Base-by-base conservation (phyloP, 2,797 vertebrate species). In the Sparus aurata region DNA sequence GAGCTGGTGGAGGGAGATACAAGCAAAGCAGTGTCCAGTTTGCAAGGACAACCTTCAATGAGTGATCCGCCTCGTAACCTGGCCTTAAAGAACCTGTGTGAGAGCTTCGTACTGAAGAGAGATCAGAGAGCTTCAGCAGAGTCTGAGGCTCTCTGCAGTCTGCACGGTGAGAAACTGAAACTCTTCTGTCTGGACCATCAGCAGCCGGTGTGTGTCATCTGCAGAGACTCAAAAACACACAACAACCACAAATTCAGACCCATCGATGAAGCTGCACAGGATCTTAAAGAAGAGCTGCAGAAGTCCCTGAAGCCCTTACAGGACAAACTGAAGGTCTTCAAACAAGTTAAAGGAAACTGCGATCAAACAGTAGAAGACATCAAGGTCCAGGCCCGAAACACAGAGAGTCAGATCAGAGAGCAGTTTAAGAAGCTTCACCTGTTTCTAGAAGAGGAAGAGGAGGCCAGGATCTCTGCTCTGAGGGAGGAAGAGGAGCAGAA, bases 351-450 rank as follows among this genome's bases (percentile, higher is more conserved):
- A 65, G 46, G 2, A 17, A n/a, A n/a, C 5, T n/a, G 5, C 20
- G 25, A 7, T 30, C 10, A 12, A 30, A 18, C 46, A 13, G 62
- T 17, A 34, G 2, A 64, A n/a, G 62, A 34, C 12, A n/a, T 64
- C 9, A 30, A 34, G 5, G 25, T 20, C 16, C 62, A 64, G 46
- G 46, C 62, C 1, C 5, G 0, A n/a, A 13, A n/a, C 20, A 12
- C 20, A 20, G 49, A n/a, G 18, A 50, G 1, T 1, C 20, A n/a
- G 49, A 50, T 50, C 4, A 50, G n/a, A 43, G 25, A 76, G 59
- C 59, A 73, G 46, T 77, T 77, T 27, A 49, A 20, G 2, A 82
- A 58, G 52, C 34, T 73, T 55, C 16, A 3, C 12, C 50, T 53
- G 20, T 53, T 22, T 53, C 50, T 53, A n/a, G n/a, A 43, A 43